Base-by-base conservation (phyloP, 2,113 vertebrate genomes). In the Lonchura striata region DNA sequence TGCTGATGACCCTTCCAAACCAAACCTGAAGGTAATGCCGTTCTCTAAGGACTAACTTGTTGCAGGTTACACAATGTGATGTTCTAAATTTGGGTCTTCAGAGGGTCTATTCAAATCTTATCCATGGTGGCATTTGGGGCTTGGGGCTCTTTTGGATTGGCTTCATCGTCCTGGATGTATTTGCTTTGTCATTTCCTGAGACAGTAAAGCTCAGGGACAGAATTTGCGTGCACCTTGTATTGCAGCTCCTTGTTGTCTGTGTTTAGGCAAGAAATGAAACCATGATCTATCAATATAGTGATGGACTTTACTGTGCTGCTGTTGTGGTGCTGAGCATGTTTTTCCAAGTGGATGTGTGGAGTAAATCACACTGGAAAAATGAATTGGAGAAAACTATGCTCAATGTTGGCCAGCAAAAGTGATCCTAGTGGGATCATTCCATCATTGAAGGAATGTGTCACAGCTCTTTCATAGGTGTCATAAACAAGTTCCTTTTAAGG, bases 361-460 rank as follows among this genome's bases (percentile, higher is more conserved):
- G 87, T 84, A 60, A 90, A 86, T 92, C 91, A 78, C 47, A 31
- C 65, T 72, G 59, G 64, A 63, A 70, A 91, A 82, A 63, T 35
- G 78, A 78, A 82, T 7, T 31, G 44, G 22, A 78, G 49, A 76
- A 86, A 88, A 91, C 71, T 31, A 88, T 12, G 28, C 57, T 68
- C 85, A 53, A 7, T 49, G 41, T 66, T 84, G 61, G 60, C 65
- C 69, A 75, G 88, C 57, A 69, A 27, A 87, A 82, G 61, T 49
- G 69, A 84, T 89, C 71, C 60, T 65, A 60, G 49, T 53, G 63
- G 74, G 53, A 72, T 64, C 47, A 11, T 53, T 89, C 81, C n/a
- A 27, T 86, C 86, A 44, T 74, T 47, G 81, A 72, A 68, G 49
- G 61, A 92, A 69, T 27, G 59, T 75, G 77, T 78, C 69, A 82